Conservation (phyloP, 92 coral and sea anemone species). For the Chrysogorgia sp. region DNA sequence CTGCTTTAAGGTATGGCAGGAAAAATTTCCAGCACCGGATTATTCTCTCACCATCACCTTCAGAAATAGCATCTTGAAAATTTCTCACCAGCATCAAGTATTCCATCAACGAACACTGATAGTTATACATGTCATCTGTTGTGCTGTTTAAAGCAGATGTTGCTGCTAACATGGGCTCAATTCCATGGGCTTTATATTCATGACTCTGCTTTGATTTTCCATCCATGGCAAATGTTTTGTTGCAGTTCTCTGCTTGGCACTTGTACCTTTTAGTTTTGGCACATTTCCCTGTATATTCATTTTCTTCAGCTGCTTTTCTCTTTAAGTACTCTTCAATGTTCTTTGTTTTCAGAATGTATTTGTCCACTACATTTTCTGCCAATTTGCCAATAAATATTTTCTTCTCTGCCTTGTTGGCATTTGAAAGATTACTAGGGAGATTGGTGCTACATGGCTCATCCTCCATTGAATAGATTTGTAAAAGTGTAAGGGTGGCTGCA, state of each 20-base stretch:
- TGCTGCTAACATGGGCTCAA: conserved; percentile 20
- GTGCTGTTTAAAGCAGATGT: conserved; percentile 26
- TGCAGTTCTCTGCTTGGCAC: conserved; percentile 23
- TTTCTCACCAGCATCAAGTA: conserved; percentile 15
- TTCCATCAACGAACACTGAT: conserved; percentile 19
- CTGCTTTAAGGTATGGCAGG: conserved; percentile 29
- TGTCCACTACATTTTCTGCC: not conserved
- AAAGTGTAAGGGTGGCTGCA: conserved; percentile 12
- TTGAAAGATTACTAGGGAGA: not conserved
- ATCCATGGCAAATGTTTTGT: conserved; percentile 17
- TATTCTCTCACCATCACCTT: conserved; percentile 28
- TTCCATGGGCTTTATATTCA: conserved; percentile 23
- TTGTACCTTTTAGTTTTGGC: conserved; percentile 29
- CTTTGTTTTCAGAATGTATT: not conserved
- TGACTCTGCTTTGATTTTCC: conserved; percentile 31
- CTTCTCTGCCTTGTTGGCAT: not conserved
- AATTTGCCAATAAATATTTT: not conserved
- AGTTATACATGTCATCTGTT: conserved; percentile 22
- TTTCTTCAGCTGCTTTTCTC: not conserved
- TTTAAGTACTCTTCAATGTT: not conserved
- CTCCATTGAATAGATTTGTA: not conserved
- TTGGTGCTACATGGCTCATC: too few relatives aligned
- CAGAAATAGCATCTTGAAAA: conserved; percentile 29
- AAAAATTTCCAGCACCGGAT: conserved; percentile 28
- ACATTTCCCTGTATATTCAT: not conserved